phyloP scores from a whole-genome alignment of 2,113 vertebrate genomes.

The Chlorocebus sabaeus region DNA sequence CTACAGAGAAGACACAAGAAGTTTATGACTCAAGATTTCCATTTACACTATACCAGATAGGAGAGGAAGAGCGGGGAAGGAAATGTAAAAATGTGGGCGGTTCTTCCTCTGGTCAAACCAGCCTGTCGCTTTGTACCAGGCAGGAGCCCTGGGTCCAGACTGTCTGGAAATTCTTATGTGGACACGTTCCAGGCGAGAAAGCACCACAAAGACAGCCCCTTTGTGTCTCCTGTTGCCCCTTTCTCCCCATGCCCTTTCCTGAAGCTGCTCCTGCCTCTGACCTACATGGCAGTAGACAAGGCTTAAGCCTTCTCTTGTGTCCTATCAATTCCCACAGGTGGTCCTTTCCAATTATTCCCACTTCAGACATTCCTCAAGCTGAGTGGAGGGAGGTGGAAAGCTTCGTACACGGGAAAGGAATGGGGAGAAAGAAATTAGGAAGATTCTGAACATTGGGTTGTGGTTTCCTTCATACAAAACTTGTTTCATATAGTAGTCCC shows the following conservation, averaged over 20 bases:
- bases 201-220: background rate
- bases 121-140: background rate
- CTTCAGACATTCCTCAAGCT: background rate
- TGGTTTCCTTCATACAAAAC: background rate
- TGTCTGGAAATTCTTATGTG: background rate
- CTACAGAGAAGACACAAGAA: background rate
- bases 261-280: background rate
- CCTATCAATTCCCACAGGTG: background rate
- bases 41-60: background rate
- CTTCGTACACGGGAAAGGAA: background rate
- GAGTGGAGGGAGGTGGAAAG: background rate
- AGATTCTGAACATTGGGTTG: background rate
- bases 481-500: background rate
- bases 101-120: background rate
- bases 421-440: background rate
- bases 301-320: background rate
- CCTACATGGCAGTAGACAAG: background rate
- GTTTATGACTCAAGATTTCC: background rate
- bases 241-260: background rate
- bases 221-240: too few species aligned
- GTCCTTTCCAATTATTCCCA: background rate
- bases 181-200: background rate
- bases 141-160: background rate
- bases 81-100: too few species aligned
- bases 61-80: fast-evolving